These are phyloP conservation scores for Sphyrna mokarran DNA, from an alignment of 2,113 vertebrate species.

Conservation along the genomic window DNA sequence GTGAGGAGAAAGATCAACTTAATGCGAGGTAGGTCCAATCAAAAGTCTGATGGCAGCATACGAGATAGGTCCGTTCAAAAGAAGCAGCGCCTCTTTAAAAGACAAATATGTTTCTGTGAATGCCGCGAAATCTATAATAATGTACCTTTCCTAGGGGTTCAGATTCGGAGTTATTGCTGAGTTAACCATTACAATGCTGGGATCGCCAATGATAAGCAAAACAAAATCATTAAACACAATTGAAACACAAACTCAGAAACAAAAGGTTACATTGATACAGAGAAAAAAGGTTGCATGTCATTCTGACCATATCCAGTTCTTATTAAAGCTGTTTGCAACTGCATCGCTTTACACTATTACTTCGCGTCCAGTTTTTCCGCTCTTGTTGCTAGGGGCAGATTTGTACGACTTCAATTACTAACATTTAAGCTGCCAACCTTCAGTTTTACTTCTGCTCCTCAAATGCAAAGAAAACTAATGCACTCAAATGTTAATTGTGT, in stretches of 20 bases:
- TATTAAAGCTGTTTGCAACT: not conserved
- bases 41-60: no score
- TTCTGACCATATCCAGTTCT: no score
- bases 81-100: not conserved
- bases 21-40: no score
- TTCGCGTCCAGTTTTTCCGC: not conserved
- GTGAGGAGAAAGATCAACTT: no score
- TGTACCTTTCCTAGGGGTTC: not conserved
- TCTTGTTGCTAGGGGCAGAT: constrained; percentile 12
- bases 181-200: not conserved
- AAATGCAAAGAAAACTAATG: not conserved
- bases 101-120: not conserved
- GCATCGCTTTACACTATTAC: not conserved
- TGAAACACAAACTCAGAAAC: not conserved
- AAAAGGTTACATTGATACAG: not conserved
- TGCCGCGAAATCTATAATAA: not conserved
- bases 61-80: not conserved
- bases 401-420: not conserved
- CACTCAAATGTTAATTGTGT: not conserved
- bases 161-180: not conserved
- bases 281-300: not conserved
- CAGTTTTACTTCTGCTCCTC: not conserved
- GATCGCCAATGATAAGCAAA: not conserved
- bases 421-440: not conserved
- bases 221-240: not conserved